These are phyloP conservation scores for Dromius quadrimaculatus DNA, from an alignment of 2,888 invertebrate genomes.

Conservation along the genomic window DNA sequence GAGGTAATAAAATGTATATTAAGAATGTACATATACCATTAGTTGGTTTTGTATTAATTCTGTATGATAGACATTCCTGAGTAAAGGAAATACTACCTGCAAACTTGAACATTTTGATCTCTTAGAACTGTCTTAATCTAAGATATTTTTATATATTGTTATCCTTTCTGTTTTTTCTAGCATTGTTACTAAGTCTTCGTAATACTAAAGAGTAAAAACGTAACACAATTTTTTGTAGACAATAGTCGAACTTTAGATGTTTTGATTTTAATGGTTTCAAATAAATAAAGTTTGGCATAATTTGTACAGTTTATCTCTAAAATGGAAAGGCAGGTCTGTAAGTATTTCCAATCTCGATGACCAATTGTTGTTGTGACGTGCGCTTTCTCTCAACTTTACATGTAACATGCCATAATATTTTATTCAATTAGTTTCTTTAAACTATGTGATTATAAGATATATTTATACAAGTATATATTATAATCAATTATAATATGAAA, in stretches of 20 bases:
- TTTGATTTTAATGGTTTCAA: conserved; percentile 27
- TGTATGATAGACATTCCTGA: conserved; percentile 51
- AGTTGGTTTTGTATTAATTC: conserved; percentile 51
- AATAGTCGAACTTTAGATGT: conserved; percentile 37
- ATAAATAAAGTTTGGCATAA: conserved; percentile 35
- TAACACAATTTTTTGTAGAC: conserved; percentile 30
- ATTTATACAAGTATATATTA: conserved; percentile 34
- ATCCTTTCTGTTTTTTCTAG: conserved; percentile 25
- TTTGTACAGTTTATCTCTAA: conserved; percentile 32
- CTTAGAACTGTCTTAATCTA: conserved; percentile 39
- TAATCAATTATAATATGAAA: conserved; percentile 37
- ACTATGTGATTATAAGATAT: conserved; percentile 43
- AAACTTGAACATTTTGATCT: conserved; percentile 51
- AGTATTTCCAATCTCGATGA: conserved; percentile 61
- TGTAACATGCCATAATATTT: conserved; percentile 57
- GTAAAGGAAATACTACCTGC: conserved; percentile 51
- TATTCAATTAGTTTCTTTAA: conserved; percentile 35
- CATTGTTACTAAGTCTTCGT: conserved; percentile 37
- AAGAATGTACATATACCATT: conserved; percentile 51
- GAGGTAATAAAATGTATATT: conserved; percentile 46
- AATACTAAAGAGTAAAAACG: conserved; percentile 31
- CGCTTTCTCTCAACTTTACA: conserved; percentile 58
- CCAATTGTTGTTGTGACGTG: conserved; percentile 62
- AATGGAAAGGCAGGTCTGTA: conserved; percentile 53
- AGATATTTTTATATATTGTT: conserved; percentile 35